These are phyloP conservation scores for Caenorhabditis sp. DNA, from an alignment of 2,888 invertebrate species.

Conservation along the genomic window DNA sequence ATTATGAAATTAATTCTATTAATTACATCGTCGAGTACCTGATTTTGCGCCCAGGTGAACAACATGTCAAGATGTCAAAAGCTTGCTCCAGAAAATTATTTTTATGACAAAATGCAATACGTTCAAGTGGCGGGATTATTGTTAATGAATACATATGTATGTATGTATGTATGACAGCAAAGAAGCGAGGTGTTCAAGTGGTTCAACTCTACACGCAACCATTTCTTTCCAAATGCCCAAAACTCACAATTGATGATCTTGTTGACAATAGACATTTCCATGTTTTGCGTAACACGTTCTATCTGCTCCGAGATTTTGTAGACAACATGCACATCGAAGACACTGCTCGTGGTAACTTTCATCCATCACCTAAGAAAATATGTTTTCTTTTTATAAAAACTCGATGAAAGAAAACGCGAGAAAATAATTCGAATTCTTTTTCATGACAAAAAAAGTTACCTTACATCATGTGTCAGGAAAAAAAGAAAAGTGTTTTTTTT, in stretches of 20 bases:
- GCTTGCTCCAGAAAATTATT: neutral
- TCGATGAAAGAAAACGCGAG: too few relatives aligned
- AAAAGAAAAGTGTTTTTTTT: neutral
- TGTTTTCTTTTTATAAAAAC: too few relatives aligned
- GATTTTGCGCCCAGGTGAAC: neutral
- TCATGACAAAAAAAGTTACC: neutral
- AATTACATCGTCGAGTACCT: neutral
- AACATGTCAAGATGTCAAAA: neutral
- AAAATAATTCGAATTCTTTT: too few relatives aligned
- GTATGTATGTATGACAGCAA: neutral
- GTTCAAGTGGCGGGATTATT: neutral
- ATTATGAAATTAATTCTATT: neutral
- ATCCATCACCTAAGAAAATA: slow-evolving; percentile 55
- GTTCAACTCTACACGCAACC: slow-evolving; percentile 6
- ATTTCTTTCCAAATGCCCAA: neutral
- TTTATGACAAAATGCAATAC: neutral
- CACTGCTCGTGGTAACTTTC: slow-evolving; percentile 67
- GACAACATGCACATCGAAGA: slow-evolving; percentile 63
- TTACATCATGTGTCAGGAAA: neutral
- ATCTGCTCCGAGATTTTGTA: slow-evolving; percentile 43
- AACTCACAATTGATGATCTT: slow-evolving; percentile 66
- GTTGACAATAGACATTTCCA: slow-evolving; percentile 65
- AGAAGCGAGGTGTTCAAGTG: neutral
- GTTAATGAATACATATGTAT: neutral
- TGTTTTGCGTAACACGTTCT: slow-evolving; percentile 62